A percentile compares a stretch with the other conserved stretches of the same genome.
phyloP scores from a whole-genome alignment of 2,113 vertebrate species.

The Perognathus longimembris region DNA sequence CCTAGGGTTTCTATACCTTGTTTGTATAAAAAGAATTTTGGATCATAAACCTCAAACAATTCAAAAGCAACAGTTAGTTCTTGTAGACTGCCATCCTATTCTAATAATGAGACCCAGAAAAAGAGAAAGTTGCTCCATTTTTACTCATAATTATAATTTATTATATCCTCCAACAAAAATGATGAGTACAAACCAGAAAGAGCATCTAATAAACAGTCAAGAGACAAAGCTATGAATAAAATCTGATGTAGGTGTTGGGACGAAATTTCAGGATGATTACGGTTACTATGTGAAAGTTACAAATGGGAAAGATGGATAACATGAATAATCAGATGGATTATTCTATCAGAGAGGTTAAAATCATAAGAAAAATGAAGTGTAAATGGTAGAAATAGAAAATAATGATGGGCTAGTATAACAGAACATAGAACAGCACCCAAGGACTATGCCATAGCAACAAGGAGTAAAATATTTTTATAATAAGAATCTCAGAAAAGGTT shows the following conservation, averaged over 20 bases:
- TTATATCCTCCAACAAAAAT: slow-evolving; percentile 9
- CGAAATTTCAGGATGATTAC: background rate
- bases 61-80: background rate
- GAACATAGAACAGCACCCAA: background rate
- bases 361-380: slow-evolving; percentile 2
- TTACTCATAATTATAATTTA: background rate
- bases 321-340: background rate
- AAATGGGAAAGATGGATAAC: background rate
- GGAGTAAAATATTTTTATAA: too few relatives aligned
- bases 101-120: background rate
- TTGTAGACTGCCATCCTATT: too few relatives aligned
- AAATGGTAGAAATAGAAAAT: background rate
- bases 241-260: background rate
- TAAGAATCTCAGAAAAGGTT: background rate
- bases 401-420: background rate
- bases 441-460: background rate
- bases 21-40: background rate
- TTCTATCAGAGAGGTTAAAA: background rate
- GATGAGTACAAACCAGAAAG: background rate
- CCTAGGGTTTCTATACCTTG: background rate
- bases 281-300: background rate
- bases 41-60: background rate
- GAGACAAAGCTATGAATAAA: background rate
- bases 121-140: background rate
- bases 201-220: background rate